Conservation (phyloP, 2,113 vertebrate species). For the Lycocorax pyrrhopterus region DNA sequence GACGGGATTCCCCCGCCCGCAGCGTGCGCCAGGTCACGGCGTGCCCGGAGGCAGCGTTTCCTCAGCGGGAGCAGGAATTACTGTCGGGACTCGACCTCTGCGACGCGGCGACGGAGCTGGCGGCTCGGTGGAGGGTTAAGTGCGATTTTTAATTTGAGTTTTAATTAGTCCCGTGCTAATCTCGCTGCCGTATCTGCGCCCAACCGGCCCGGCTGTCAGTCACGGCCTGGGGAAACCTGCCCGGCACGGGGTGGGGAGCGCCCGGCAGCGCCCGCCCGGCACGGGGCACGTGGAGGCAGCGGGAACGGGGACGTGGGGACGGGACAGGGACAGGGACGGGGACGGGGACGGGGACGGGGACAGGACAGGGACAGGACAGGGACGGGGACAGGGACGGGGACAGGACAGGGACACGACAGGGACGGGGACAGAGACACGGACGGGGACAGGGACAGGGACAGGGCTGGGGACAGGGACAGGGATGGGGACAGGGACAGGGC, state of each 20-base stretch:
- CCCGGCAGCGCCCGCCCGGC: not conserved
- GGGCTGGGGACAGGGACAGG: too few relatives aligned
- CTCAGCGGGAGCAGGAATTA: not conserved
- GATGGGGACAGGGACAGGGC: too few relatives aligned
- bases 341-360: too few relatives aligned
- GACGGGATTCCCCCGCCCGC: not conserved
- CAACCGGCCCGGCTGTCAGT: not conserved
- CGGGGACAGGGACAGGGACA: too few relatives aligned
- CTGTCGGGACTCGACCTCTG: not conserved
- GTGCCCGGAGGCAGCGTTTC: slow-evolving; percentile 6
- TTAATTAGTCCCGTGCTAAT: slow-evolving; percentile 48
- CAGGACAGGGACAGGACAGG: too few relatives aligned
- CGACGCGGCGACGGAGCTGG: not conserved
- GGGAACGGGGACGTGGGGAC: too few relatives aligned
- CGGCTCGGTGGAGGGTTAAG: not conserved
- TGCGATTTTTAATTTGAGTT: not conserved
- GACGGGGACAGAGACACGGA: too few relatives aligned
- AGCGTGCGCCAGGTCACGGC: not conserved
- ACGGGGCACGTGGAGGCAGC: too few relatives aligned
- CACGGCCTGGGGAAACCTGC: not conserved
- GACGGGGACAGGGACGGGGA: too few relatives aligned
- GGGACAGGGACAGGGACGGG: too few relatives aligned
- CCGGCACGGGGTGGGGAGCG: not conserved
- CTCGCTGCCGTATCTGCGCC: not conserved
- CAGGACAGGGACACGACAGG: too few relatives aligned